Evolutionary conservation across 2,888 invertebrate genomes (phyloP), one percentile per base, ranked within the genome.

Genomic region (Volucella bombylans): DNA sequence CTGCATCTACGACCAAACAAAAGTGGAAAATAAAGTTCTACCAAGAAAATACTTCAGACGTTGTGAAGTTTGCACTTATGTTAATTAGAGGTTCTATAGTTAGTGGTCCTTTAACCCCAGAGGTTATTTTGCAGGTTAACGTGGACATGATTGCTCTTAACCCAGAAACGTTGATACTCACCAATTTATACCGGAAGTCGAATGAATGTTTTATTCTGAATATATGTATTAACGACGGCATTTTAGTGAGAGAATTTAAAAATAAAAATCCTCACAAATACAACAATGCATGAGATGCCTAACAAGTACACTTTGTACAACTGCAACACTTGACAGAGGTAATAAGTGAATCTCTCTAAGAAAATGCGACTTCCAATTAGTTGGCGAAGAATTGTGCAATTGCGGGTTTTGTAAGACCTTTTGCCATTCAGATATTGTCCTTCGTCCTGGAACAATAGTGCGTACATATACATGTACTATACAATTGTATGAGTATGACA

Each of bases 331-430:
- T 47, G 55, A 62, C 45, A 72, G 55, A 10, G 62, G 39, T 71
- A 55, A 67, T 62, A 79, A 77, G 61, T 80, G 61, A 74, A 41
- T 23, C 79, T 54, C 18, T 62, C 43, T n/a, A 47, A 31, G 10
- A 31, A 45, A 69, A 52, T 41, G 55, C 59, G 43, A 47, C 69
- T 59, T 71, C 77, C 72, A 82, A 82, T 78, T 82, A 82, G 71
- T 61, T 62, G 23, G 11, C 50, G n/a, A 59, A 18, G 31, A 15
- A 9, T 11, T 41, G 52, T 50, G 59, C 52, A 65, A 54, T 31
- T 54, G 52, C 43, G 23, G 43, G 18, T 10, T 45, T 45, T 12
- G n/a, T 2, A 23, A 38, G 8, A 15, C 39, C 1, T 57, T 57
- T 39, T 4, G 9, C 9, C 14, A 49, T 31, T 31, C 31, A 31